A percentile compares a stretch with the other conserved stretches of the same genome.
These are phyloP conservation scores for Leuctra nigra DNA, from an alignment of 2,888 invertebrate genomes.

Conservation along the genomic window DNA sequence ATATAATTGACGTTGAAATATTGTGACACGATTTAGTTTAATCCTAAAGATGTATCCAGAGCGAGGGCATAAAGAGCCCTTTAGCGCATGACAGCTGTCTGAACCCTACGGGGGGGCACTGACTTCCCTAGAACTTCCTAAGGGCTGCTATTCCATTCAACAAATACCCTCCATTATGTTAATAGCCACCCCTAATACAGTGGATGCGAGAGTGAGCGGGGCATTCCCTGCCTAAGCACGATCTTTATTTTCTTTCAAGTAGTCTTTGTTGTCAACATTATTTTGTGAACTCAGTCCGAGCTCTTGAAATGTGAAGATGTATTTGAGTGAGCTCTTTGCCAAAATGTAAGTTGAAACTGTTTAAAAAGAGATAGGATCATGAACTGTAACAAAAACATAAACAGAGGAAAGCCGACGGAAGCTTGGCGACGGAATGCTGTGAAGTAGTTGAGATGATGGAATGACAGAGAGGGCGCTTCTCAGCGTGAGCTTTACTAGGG, in stretches of 20 bases:
- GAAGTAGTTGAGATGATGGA: neutral
- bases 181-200: neutral
- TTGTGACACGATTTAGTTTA: neutral
- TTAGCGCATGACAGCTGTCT: slow-evolving; percentile 6
- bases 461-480: no score
- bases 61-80: neutral
- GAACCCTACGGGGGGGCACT: neutral
- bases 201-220: no score
- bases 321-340: no score
- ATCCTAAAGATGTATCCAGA: neutral
- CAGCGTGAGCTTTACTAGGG: no score
- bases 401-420: neutral
- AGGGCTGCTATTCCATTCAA: slow-evolving; percentile 6
- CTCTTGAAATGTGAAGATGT: no score
- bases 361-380: no score
- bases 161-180: neutral
- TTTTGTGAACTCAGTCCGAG: no score
- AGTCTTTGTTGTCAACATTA: no score
- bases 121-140: no score
- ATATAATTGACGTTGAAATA: slow-evolving; percentile 7
- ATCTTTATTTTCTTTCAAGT: no score
- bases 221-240: no score
- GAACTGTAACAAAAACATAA: neutral
- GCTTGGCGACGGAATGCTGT: neutral
- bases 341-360: no score